Evolutionary conservation across 2,888 invertebrate genomes (phyloP), one percentile per base, ranked within the genome.

Genomic region (Papilio protenor): DNA sequence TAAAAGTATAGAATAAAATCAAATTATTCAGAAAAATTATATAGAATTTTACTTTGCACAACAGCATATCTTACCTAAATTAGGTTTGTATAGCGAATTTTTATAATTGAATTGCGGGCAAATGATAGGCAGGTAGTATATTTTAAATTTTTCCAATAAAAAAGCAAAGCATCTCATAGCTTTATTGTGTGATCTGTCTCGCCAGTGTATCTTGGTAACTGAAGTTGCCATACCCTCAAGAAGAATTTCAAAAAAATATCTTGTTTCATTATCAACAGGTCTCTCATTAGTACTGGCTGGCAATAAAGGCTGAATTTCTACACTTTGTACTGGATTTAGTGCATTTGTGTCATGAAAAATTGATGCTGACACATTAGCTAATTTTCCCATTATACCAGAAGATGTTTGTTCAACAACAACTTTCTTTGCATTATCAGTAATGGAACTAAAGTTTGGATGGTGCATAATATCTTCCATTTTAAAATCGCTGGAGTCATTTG

Each of bases 141-240:
- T 95, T 91, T 98, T 98, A 88, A 99, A 99, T 86, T 97, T 97
- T 88, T 99, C 98, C 89, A 99, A 95, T 75, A 99, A 94, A 94
- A 99, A 99, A 80, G 97, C 97, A 91, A 99, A 99, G 85, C 98
- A 97, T 87, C 96, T 96, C 92, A 96, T 96, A 84, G 98, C 96
- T 89, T 98, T 97, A 83, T 97, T 96, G 47, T 96, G 96, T 71
- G 96, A 95, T 87, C 97, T 96, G 86, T 98, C 98, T 78, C 97
- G 96, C 99, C 99, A 99, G 87, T 98, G 98, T 77, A 99, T 95
- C 89, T 97, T 97, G 1, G 97, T 97, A 18, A 98, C 97, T 87
- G 99, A 98, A 64, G 98, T 97, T 8, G 99, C 98, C 97, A 99
- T 98, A 84, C 96, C 97, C 83, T 98, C 98, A 59, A 99, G 95